Conservation (phyloP, 2,888 invertebrate genomes). For the Ditylenchus weischeri region DNA sequence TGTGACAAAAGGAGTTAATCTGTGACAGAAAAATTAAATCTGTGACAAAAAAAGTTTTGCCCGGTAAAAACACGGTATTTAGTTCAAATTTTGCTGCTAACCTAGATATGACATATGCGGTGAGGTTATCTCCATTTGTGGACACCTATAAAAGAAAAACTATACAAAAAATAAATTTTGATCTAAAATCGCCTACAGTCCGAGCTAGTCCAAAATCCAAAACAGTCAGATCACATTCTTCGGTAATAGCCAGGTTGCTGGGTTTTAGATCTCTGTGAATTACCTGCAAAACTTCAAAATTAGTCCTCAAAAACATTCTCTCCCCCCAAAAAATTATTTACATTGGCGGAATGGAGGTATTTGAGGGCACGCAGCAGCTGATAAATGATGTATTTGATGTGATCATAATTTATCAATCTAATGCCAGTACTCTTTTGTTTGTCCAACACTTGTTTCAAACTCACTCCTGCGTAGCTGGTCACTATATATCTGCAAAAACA, state of each 20-base stretch:
- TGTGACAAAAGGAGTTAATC: too few relatives aligned
- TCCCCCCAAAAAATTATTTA: not conserved
- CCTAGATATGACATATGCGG: slow-evolving; percentile 53
- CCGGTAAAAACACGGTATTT: too few relatives aligned
- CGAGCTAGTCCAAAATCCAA: slow-evolving; percentile 55
- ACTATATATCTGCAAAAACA: slow-evolving; percentile 46
- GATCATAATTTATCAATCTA: slow-evolving; percentile 79
- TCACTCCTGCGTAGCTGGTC: slow-evolving; percentile 52
- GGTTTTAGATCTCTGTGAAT: slow-evolving; percentile 57
- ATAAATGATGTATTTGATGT: slow-evolving; percentile 94
- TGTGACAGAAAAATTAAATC: too few relatives aligned
- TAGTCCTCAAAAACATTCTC: not conserved
- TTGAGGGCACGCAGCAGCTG: slow-evolving; percentile 94
- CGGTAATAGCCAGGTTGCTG: slow-evolving; percentile 46
- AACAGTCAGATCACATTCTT: slow-evolving; percentile 49
- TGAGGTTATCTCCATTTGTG: slow-evolving; percentile 40
- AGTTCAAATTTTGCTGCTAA: too few relatives aligned
- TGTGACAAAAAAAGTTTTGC: too few relatives aligned
- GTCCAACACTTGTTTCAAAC: slow-evolving; percentile 43
- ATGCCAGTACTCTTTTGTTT: slow-evolving; percentile 29
- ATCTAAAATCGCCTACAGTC: slow-evolving; percentile 30
- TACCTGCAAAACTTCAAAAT: slow-evolving; percentile 35
- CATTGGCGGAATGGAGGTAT: slow-evolving; percentile 56
- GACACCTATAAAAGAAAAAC: not conserved
- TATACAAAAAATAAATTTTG: not conserved